Evolutionary conservation across 2,888 invertebrate genomes (phyloP), one percentile per base, ranked within the genome.

Genomic region (Drosophila infuscata): DNA sequence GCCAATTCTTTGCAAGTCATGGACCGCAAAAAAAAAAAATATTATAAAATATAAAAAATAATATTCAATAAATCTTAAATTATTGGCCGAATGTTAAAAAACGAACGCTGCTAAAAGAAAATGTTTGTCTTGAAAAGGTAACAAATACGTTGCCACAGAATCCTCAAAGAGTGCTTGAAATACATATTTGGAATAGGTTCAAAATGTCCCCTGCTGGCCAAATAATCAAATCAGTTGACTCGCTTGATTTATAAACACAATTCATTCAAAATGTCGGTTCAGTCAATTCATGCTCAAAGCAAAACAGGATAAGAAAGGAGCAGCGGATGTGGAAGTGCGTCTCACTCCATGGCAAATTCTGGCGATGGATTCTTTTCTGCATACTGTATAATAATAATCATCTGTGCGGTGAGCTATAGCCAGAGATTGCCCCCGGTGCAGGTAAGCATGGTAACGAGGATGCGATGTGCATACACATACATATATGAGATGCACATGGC

Each of bases 241-340:
- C 8, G 25, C 25, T 46, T 46, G 46, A 46, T 8, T 25, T 46
- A 4, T 41, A 9, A n/a, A 4, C 1, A 41, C 5, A 5, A 41
- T 0, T 25, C 20, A 46, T 46, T 46, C 3, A 8, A 15, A 46
- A 4, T 25, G 46, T 46, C 15, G 46, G 8, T 4, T 8, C 25
- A 8, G 8, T 3, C 25, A 7, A 25, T 15, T 8, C 25, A 25
- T 46, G 46, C 46, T 8, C 8, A 46, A 46, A 25, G 46, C 7
- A 46, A 20, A 20, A 6, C 43, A 20, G 8, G n/a, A n/a, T 17
- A 41, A 8, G 9, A 8, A n/a, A n/a, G n/a, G n/a, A 41, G n/a
- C 41, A n/a, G n/a, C 64, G 76, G 72, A 72, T 72, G 43, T 72
- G 76, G 68, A 76, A 76, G 56, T 63, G 64, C 68, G 17, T 41